Evolutionary conservation across 2,113 vertebrate genomes (phyloP).

Genomic region (Cheirogaleus medius): DNA sequence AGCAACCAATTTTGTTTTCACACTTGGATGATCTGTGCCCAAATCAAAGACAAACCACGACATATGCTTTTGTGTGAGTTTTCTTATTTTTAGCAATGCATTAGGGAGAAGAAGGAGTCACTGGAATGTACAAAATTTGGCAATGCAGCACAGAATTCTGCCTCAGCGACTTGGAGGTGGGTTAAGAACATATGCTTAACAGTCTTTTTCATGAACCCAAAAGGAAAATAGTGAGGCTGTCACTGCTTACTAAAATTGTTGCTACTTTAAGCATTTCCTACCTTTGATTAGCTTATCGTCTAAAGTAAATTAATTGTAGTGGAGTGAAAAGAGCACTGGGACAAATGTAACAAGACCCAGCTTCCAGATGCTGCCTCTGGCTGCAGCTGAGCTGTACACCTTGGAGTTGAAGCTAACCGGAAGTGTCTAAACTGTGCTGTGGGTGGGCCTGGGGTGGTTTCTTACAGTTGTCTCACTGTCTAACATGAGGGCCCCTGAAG

Average conservation of each 20-base stretch:
- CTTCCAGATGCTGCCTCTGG: background rate
- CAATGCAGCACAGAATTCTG: background rate
- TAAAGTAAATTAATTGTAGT: constrained; percentile 12
- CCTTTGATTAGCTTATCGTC: constrained; percentile 21
- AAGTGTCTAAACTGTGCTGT: background rate
- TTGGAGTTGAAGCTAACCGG: background rate
- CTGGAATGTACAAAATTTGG: constrained; percentile 10
- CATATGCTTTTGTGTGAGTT: constrained; percentile 33
- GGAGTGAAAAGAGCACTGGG: background rate
- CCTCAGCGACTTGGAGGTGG: constrained; percentile 44
- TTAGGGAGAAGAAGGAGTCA: constrained; percentile 44
- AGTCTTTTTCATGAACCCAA: constrained; percentile 47
- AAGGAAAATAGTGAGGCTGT: background rate
- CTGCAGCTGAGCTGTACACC: background rate
- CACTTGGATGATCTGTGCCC: constrained; percentile 59
- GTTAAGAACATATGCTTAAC: constrained; percentile 63
- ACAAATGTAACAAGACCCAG: background rate
- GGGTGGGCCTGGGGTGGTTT: background rate
- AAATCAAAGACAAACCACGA: constrained; percentile 46
- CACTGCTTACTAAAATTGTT: background rate
- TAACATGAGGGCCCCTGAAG: background rate
- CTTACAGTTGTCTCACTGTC: background rate
- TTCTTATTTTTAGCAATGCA: constrained; percentile 60
- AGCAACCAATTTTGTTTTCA: constrained; percentile 57
- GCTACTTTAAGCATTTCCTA: constrained; percentile 33